Base-by-base conservation (phyloP, 2,797 vertebrate genomes). In the Pseudomugil tenellus region DNA sequence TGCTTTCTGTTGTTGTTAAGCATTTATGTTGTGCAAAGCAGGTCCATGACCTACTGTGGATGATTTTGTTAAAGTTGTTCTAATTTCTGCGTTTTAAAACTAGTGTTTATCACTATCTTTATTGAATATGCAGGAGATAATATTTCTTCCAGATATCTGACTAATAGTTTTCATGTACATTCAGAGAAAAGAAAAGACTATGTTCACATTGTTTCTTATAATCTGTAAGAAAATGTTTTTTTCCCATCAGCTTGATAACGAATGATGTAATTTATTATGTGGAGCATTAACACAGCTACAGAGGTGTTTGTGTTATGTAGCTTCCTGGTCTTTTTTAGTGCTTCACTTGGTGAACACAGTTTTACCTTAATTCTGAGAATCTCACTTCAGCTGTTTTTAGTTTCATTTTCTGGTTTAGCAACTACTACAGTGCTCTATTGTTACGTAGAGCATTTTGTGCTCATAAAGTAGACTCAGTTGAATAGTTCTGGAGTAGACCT, bases 131-230 rank as follows among this genome's bases (percentile, higher is more conserved):
- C 26, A 17, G 26, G 26, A 53, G 13, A 16, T 29, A 23, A 12
- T 12, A 26, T 9, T 7, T 64, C 39, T 85, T 87, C 84, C 58
- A 84, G 77, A 56, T 60, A 21, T 81, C 72, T 83, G 72, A 53
- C 29, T 69, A 52, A 29, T 32, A 5, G 35, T 14, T 14, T 31
- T 19, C 16, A 6, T n/a, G 23, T 39, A 10, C 26, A 19, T 52
- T 56, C 37, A 58, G 25, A 69, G 37, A 56, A 49, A 6, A 13
- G 39, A 59, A 49, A 49, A 13, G 23, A 57, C 58, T 59, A 43
- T 6, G 63, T 32, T 74, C 32, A 2, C 41, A 29, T 0, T 9
- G 31, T 68, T 51, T 46, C 34, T 49, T 28, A 26, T n/a, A 4
- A 57, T 58, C 19, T 48, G 39, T 71, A 8, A 63, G 39, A 41